These are phyloP conservation scores for Antechinus stuartii DNA, from an alignment of 2,113 vertebrate genomes.

Conservation along the genomic window DNA sequence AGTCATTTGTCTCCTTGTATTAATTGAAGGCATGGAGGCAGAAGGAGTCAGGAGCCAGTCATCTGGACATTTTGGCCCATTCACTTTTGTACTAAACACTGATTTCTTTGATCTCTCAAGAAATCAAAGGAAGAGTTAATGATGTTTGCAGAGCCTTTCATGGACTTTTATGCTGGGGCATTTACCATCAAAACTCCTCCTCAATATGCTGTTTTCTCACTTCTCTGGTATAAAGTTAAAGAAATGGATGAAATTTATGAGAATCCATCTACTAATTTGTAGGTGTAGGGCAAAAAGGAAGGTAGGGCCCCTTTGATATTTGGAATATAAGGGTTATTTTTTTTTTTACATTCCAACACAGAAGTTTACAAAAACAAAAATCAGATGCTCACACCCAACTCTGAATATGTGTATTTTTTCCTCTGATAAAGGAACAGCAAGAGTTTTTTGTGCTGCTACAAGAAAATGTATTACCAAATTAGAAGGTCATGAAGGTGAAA, in stretches of 20 bases:
- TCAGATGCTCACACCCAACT: background rate
- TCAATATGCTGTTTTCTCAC: background rate
- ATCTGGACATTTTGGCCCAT: background rate
- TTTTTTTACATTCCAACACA: background rate
- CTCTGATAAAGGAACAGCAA: constrained; percentile 88
- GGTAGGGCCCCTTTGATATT: background rate
- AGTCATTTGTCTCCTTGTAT: background rate
- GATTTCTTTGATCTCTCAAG: background rate
- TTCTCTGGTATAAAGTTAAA: background rate
- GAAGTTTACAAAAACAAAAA: background rate
- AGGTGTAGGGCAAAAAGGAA: background rate
- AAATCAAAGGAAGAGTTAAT: background rate
- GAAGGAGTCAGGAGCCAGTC: background rate
- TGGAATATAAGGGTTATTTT: background rate
- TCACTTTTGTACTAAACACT: background rate
- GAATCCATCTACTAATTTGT: background rate
- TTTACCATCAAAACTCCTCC: background rate
- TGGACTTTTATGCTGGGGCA: background rate
- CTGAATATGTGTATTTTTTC: constrained; percentile 25
- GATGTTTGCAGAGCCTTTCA: background rate
- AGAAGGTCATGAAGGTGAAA: constrained; percentile 92
- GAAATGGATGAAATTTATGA: background rate
- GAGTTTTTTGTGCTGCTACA: constrained; percentile 89
- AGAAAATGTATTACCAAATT: constrained; percentile 89
- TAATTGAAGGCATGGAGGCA: background rate